Base-by-base conservation (phyloP, 2,888 invertebrate genomes). In the Teinopalpus imperialis region DNA sequence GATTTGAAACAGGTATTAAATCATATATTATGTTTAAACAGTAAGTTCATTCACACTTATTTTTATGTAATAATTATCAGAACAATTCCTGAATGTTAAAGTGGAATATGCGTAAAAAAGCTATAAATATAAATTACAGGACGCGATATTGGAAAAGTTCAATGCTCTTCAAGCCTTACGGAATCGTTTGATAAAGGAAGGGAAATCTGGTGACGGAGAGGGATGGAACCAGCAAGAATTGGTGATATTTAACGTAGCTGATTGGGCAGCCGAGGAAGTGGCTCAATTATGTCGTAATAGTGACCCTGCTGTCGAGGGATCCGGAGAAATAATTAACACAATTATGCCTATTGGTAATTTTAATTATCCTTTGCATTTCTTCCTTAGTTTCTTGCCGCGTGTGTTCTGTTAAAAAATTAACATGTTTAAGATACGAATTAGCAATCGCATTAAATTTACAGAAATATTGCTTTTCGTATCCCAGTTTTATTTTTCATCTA, bases 201-300 rank as follows among this genome's bases (percentile, higher is more conserved):
- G 80, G 1, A 48, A 70, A 4, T 37, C 61, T 3, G 74, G 68
- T 1, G 53, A 68, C 37, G 79, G 74, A 3, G 81, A 80, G 49
- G 72, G 69, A 0, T 9, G 61, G 4, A 62, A 61, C 21, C 59
- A 59, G 13, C 66, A 79, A 36, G 83, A 88, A 37, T 55, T 87
- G 49, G 68, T 79, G 37, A 64, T 87, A 36, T 80, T 82, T 52
- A 86, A 86, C 51, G 87, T 88, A 18, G 78, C 74, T 0, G 85
- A 87, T 54, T 87, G 87, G 88, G 66, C 83, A 1, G 51, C 73
- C 0, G 79, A 83, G 2, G 87, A 88, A 52, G 62, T 88, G 5
- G 52, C 79, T 0, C 77, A 82, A 41, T 61, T 85, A 6, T 83
- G 79, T 45, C 74, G 69, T 3, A 77, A 81, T 27, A 76, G 74